Base-by-base conservation (phyloP, 2,113 vertebrate genomes). In the Malurus melanocephalus region DNA sequence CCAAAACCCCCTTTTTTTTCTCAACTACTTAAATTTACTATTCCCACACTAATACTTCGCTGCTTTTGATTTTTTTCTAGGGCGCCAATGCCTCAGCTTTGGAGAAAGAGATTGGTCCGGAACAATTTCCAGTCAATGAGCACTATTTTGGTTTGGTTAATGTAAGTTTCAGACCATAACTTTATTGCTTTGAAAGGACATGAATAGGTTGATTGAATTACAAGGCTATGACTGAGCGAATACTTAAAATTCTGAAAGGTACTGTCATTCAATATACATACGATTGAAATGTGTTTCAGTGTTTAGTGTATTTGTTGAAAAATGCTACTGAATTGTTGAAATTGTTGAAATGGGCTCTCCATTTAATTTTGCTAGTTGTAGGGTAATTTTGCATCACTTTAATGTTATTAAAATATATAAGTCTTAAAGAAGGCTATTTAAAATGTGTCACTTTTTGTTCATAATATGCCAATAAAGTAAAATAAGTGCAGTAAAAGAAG, bases 21-120 rank as follows among this genome's bases (percentile, higher is more conserved):
- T 75, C 18, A 67, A 3, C 42, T 43, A 8, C 13, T 46, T 68
- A 62, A 40, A 43, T 65, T 60, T 45, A 43, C 16, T 72, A 13
- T 64, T 89, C 23, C 26, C 60, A 52, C 27, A 46, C 57, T 93
- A 60, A 95, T 33, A 46, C 77, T 83, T 92, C 35, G 30, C 51
- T 92, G 19, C 57, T 90, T 96, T 92, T 91, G 27, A 4, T 61
- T 93, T 55, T 93, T 74, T 93, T 68, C 15, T 76, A 98, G 98
- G 98, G 98, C 97, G 97, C 98, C 97, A 98, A 98, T 98, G 98
- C 98, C 97, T 98, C 98, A 91, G 98, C 98, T 97, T 98, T 98
- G 96, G 98, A 98, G 97, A 98, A 98, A 98, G 98, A 98, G 97
- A 98, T 98, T 98, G 98, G 98, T 96, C 97, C 98, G 13, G 98